A percentile compares a stretch with the other conserved stretches of the same genome.
Conservation (phyloP, 2,888 invertebrate genomes). For the Volucella bombylans region DNA sequence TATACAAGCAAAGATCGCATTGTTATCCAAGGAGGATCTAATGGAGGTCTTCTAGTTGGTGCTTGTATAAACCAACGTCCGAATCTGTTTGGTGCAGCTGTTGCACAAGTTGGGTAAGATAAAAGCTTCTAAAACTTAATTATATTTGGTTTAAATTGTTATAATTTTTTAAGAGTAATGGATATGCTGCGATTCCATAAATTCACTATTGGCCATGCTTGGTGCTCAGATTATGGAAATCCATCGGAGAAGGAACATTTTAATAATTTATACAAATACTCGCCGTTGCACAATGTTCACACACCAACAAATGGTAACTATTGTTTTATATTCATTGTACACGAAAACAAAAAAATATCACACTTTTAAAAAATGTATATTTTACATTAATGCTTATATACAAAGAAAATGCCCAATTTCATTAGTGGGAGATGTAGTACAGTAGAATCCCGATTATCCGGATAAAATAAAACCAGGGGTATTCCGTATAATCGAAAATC, state of each 20-base stretch:
- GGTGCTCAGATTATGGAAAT: conserved; percentile 97
- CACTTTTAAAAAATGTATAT: too few species aligned
- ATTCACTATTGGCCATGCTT: conserved; percentile 98
- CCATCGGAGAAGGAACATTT: conserved; percentile 94
- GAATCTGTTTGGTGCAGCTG: conserved; percentile 94
- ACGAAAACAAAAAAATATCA: too few species aligned
- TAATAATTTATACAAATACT: conserved; percentile 91
- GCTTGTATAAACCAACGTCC: conserved; percentile 98
- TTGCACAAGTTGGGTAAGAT: conserved; percentile 95
- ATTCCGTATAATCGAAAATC: too few species aligned
- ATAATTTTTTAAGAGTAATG: conserved; percentile 88
- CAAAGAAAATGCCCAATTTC: too few species aligned
- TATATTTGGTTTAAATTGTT: background rate
- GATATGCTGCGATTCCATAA: conserved; percentile 99
- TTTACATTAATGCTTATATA: too few species aligned
- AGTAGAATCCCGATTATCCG: too few species aligned
- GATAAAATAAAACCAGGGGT: too few species aligned
- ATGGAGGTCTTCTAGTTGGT: conserved; percentile 97
- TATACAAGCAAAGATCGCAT: conserved; percentile 90
- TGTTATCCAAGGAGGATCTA: conserved; percentile 96
- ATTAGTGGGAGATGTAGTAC: too few species aligned
- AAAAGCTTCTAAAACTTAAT: background rate
- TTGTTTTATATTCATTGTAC: too few species aligned
- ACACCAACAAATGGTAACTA: conserved; percentile 84
- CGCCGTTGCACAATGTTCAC: conserved; percentile 95